These are phyloP conservation scores for Rotaria macrura DNA, from an alignment of 2,888 invertebrate species.

Conservation along the genomic window DNA sequence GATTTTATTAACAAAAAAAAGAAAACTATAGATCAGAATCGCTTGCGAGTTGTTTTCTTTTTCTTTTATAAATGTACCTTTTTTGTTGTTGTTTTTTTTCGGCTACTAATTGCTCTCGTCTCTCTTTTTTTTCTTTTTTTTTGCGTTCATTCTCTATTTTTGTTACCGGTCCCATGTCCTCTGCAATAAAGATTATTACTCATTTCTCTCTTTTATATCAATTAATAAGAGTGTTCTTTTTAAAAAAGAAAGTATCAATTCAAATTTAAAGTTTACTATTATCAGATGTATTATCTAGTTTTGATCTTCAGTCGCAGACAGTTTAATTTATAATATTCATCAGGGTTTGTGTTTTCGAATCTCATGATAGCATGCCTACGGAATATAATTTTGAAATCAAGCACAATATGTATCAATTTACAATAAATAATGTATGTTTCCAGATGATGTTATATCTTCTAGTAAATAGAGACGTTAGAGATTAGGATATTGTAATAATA, in stretches of 20 bases:
- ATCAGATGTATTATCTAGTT: no score
- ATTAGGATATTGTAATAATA: background rate
- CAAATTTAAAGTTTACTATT: no score
- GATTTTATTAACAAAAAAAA: background rate
- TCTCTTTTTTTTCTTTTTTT: background rate
- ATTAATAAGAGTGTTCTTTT: background rate
- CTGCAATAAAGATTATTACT: constrained; percentile 3
- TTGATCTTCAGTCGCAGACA: no score
- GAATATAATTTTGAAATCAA: no score
- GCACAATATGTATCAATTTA: no score
- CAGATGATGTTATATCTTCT: constrained; percentile 24
- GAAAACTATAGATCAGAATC: background rate
- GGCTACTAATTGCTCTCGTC: background rate
- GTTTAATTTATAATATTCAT: no score
- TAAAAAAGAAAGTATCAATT: background rate
- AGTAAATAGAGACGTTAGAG: constrained; percentile 12
- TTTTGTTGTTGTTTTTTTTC: background rate
- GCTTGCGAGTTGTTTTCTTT: background rate
- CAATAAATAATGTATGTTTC: no score
- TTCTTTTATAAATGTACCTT: constrained; percentile 1
- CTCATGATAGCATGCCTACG: no score
- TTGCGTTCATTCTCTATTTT: background rate
- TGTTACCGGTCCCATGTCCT: background rate
- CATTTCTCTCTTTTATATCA: background rate
- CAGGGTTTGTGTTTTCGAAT: no score